Conservation (phyloP, 2,888 invertebrate species). For the Troilus luridus region DNA sequence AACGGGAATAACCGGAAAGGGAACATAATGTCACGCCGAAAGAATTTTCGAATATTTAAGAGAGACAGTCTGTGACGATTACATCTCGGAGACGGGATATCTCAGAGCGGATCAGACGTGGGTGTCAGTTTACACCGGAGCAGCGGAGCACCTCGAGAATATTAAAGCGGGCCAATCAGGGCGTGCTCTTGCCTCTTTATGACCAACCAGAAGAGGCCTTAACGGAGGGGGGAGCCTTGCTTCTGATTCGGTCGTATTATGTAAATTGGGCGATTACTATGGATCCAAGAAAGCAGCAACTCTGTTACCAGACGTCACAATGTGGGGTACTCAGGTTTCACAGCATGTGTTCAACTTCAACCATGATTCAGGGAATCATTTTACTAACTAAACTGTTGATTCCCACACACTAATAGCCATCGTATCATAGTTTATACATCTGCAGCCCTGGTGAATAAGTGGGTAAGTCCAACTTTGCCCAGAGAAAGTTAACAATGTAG, state of each 20-base stretch:
- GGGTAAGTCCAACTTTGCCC: too few relatives aligned
- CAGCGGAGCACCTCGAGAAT: not conserved
- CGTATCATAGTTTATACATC: too few relatives aligned
- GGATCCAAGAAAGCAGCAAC: not conserved
- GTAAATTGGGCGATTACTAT: not conserved
- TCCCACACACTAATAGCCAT: too few relatives aligned
- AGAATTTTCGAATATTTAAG: constrained; percentile 16
- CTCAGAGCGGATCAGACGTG: not conserved
- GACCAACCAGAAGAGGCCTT: not conserved
- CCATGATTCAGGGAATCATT: not conserved
- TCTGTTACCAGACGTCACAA: not conserved
- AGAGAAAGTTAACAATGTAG: too few relatives aligned
- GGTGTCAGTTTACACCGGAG: not conserved
- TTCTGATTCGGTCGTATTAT: not conserved
- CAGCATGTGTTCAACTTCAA: not conserved
- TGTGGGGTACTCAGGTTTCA: not conserved
- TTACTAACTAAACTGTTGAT: not conserved
- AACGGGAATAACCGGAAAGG: constrained; percentile 26
- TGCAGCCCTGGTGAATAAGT: too few relatives aligned
- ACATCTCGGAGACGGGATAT: not conserved
- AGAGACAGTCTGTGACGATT: not conserved
- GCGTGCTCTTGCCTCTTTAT: not conserved
- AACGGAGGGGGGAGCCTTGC: not conserved
- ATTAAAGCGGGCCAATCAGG: not conserved
- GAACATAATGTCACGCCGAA: not conserved